These are phyloP conservation scores for Brachystomella parvula DNA, from an alignment of 1,140 invertebrate genomes.

Conservation along the genomic window DNA sequence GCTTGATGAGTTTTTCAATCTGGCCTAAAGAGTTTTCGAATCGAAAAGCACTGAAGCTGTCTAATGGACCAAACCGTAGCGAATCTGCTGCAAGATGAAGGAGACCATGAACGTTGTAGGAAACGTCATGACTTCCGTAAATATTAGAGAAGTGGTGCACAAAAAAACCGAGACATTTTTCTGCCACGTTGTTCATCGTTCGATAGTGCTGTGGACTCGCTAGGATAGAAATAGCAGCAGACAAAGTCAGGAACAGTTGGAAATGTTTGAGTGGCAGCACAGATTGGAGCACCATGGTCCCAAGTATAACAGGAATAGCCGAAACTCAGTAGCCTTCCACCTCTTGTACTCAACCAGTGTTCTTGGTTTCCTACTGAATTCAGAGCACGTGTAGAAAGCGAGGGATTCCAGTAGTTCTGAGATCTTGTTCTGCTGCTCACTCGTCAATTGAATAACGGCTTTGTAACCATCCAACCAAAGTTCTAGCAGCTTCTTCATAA, in stretches of 20 bases:
- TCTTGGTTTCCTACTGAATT: slow-evolving; percentile 28
- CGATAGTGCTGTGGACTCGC: not conserved
- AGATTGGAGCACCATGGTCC: slow-evolving; percentile 22
- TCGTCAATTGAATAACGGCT: not conserved
- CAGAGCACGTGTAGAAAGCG: slow-evolving; percentile 4
- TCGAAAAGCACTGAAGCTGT: slow-evolving; percentile 24
- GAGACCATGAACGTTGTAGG: slow-evolving; percentile 26
- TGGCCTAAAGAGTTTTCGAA: slow-evolving; percentile 25
- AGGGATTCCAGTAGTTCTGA: not conserved
- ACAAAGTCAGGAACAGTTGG: slow-evolving; percentile 7
- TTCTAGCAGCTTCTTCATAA: slow-evolving; percentile 39
- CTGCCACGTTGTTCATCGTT: slow-evolving; percentile 5
- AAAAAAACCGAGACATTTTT: slow-evolving; percentile 8
- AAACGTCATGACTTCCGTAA: slow-evolving; percentile 12
- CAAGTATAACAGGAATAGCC: slow-evolving; percentile 31
- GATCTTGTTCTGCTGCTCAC: not conserved
- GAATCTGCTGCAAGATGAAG: slow-evolving; percentile 24
- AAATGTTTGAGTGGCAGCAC: not conserved
- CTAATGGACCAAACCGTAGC: slow-evolving; percentile 18
- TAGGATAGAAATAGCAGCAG: slow-evolving; percentile 14
- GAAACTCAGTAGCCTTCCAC: slow-evolving; percentile 33
- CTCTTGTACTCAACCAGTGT: slow-evolving; percentile 12
- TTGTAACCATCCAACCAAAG: slow-evolving; percentile 37
- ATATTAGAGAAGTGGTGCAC: not conserved
- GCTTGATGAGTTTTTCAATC: not conserved